Evolutionary conservation across 1,140 invertebrate genomes (phyloP).

Genomic region (Temnothorax longispinosus): DNA sequence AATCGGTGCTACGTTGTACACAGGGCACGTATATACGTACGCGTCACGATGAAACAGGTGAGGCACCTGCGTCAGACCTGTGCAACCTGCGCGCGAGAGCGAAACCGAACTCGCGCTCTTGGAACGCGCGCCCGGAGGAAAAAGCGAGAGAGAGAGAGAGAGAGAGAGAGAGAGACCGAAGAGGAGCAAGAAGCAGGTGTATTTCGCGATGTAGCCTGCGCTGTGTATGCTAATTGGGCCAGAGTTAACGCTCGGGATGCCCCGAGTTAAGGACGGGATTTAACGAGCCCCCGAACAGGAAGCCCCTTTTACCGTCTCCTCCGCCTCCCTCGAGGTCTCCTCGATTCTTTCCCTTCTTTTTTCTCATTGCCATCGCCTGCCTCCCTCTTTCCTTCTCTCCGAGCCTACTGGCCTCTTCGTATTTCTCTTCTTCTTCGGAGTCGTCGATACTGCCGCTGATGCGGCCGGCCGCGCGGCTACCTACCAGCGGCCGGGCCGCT

Average conservation of each 20-base stretch:
- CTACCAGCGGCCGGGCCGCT: conserved; percentile 28
- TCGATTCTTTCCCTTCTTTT: conserved; percentile 61
- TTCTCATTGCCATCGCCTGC: conserved; percentile 35
- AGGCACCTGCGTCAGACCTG: conserved; percentile 68
- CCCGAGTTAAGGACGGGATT: conserved; percentile 74
- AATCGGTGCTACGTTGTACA: conserved; percentile 67
- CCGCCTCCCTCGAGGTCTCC: conserved; percentile 66
- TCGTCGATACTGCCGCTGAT: conserved; percentile 60
- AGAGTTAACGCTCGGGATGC: conserved; percentile 80
- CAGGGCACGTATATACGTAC: conserved; percentile 54
- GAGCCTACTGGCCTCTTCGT: neutral
- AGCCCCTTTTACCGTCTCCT: conserved; percentile 69
- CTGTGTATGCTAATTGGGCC: conserved; percentile 84
- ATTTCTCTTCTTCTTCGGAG: conserved; percentile 59
- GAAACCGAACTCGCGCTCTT: conserved; percentile 53
- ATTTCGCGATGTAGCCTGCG: conserved; percentile 81
- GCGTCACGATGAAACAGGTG: conserved; percentile 73
- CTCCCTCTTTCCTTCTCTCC: neutral
- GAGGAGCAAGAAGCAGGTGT: conserved; percentile 80
- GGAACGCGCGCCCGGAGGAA: conserved; percentile 6
- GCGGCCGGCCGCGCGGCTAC: conserved; percentile 59
- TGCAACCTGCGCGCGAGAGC: conserved; percentile 61
- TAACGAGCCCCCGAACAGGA: conserved; percentile 82
- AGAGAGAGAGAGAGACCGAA: conserved; percentile 19
- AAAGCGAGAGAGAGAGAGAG: neutral